Base-by-base conservation (phyloP, 2,113 vertebrate genomes). In the Megalops atlanticus region DNA sequence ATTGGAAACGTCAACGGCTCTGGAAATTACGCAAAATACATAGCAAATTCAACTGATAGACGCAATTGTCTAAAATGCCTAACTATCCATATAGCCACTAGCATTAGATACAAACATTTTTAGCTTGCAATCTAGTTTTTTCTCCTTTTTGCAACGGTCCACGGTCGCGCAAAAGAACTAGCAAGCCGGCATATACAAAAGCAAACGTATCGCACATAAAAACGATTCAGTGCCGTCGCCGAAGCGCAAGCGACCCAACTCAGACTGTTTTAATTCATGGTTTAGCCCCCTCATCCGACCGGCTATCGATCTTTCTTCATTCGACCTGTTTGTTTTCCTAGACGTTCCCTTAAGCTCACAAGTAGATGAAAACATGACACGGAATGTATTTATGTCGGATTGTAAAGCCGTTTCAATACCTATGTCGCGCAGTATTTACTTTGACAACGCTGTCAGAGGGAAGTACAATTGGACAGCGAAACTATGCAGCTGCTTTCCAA, bases 291-390 rank as follows among this genome's bases (percentile, higher is more conserved):
- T 69, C 80, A 36, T 81, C 40, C 68, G 43, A 58, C 75, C 81
- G 81, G 81, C 81, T 54, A 52, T 68, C 64, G 64, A 41, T 54
- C 68, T 36, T 54, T 52, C 43, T 77, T 54, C 45, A 27, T 49
- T 54, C 81, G 80, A 82, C 52, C 77, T 77, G 84, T 85, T 85
- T 85, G 80, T 85, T 85, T 85, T 82, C 72, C 77, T 54, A 77
- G 81, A 80, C 77, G 47, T 82, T 81, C 77, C 80, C 58, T 72
- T 64, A 47, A 52, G 27, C 49, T 81, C 78, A 39, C 70, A 58
- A 47, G 69, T 64, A 80, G 38, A 39, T 31, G 39, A 85, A 85
- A 76, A 77, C 74, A 31, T 70, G 84, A 64, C 45, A 70, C 70
- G 80, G 84, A 80, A 7, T 70, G 0, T 21, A 14, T 75, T 54